phyloP scores from a whole-genome alignment of 2,113 vertebrate species.

The Peucedramus taeniatus region DNA sequence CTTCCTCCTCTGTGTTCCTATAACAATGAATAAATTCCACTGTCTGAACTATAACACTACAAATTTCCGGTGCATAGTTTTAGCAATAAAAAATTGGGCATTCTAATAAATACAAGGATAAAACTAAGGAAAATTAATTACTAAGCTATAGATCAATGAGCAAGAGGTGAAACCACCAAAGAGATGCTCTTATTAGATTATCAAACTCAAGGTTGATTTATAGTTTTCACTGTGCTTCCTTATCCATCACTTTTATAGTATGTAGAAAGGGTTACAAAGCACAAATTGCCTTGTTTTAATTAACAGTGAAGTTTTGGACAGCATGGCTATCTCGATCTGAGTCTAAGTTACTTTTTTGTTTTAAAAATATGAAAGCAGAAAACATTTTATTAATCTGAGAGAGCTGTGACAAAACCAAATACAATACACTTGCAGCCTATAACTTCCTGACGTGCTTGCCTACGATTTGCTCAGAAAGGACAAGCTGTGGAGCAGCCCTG shows the following conservation, averaged over 20 bases:
- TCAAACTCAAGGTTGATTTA: conserved; percentile 67
- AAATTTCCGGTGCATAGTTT: conserved; percentile 65
- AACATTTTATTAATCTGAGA: not conserved
- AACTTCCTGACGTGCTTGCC: not conserved
- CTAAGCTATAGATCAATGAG: conserved; percentile 60
- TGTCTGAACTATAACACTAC: conserved; percentile 63
- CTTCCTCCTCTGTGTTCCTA: not conserved
- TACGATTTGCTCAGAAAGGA: not conserved
- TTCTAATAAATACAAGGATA: conserved; percentile 72
- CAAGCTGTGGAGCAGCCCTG: not conserved
- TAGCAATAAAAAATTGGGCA: conserved; percentile 67
- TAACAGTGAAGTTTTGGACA: conserved; percentile 45
- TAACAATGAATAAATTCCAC: conserved; percentile 54
- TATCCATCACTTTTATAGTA: conserved; percentile 74
- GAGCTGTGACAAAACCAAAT: not conserved
- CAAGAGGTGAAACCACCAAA: conserved; percentile 66
- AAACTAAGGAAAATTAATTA: conserved; percentile 72
- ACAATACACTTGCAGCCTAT: not conserved
- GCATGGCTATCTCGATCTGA: not conserved
- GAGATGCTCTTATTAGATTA: conserved; percentile 72
- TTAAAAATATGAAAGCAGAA: not conserved
- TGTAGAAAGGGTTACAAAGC: conserved; percentile 63
- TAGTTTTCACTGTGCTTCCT: conserved; percentile 58
- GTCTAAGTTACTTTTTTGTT: not conserved
- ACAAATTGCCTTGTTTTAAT: conserved; percentile 70